Evolutionary conservation across 2,113 vertebrate genomes (phyloP).

Genomic region (Oxyruncus cristatus): DNA sequence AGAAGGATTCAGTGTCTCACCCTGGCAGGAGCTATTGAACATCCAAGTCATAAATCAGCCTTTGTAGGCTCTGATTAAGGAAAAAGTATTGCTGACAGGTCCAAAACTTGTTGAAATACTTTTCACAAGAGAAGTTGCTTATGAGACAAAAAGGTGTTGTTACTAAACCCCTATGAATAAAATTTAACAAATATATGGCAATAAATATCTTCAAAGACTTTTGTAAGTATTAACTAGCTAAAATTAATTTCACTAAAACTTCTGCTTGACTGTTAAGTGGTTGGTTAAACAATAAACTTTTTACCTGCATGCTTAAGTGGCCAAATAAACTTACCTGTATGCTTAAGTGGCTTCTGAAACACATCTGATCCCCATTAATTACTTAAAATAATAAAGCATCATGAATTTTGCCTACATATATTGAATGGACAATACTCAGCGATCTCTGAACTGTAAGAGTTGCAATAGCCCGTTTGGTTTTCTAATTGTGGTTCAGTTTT

Average conservation of each 20-base stretch:
- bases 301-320: neutral
- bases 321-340: neutral
- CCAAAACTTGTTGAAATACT: neutral
- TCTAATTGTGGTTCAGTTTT: constrained; percentile 39
- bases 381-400: neutral
- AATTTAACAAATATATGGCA: constrained; percentile 19
- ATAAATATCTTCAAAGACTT: constrained; percentile 55
- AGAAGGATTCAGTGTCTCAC: neutral
- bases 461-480: constrained; percentile 26
- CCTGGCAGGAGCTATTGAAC: neutral
- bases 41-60: neutral
- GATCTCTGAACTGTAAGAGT: neutral
- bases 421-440: constrained; percentile 25
- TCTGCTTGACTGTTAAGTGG: constrained; percentile 12
- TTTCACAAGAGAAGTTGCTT: neutral
- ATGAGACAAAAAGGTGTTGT: neutral
- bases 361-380: neutral
- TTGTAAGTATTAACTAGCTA: neutral
- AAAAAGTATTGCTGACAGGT: constrained; percentile 8
- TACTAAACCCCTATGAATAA: neutral
- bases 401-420: neutral
- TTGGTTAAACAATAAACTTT: neutral
- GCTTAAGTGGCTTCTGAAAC: constrained; percentile 7
- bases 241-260: constrained; percentile 51
- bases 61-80: neutral